Evolutionary conservation across 2,888 invertebrate species (phyloP), one percentile per base, ranked within the genome.

Genomic region (Pecten maximus): DNA sequence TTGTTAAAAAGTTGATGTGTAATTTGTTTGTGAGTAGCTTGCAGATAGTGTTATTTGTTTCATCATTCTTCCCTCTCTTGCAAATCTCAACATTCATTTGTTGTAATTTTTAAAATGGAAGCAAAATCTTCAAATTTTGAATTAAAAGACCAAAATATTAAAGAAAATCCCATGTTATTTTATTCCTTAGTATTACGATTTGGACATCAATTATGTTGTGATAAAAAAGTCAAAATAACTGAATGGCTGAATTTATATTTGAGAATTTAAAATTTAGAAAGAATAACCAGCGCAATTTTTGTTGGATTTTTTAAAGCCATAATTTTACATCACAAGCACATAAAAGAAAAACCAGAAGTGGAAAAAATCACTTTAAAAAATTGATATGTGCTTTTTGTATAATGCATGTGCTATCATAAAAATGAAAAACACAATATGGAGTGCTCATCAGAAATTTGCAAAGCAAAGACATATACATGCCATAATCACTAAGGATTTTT

Each of bases 311-410:
- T 74, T 35, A 74, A 74, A 74, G 28, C 35, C 74, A 28, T 74
- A 10, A 28, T 74, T 28, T 74, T 28, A 35, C 16, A 74, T 28
- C 28, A 19, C 28, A 74, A 12, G 10, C 35, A 35, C 35, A 35
- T 28, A 23, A n/a, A 74, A 28, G 74, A 23, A 54, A 74, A 74
- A 28, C n/a, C 28, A 28, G 6, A 74, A 74, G 74, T 74, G 74
- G 74, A 74, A 74, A 74, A 74, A 74, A 74, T 74, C 74, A 74
- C 74, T 74, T 74, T 74, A 74, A 74, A 74, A 74, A 74, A 74
- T 74, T 74, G 74, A 74, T 74, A 74, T 74, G 74, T 74, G 74
- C 74, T 74, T 74, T 54, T 74, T 74, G 74, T 74, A 74, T 74
- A 74, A 74, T 28, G 19, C 8, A 74, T 74, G 74, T 74, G 74